Conservation (phyloP, 2,797 vertebrate species). For the Phoxinus dragarum region DNA sequence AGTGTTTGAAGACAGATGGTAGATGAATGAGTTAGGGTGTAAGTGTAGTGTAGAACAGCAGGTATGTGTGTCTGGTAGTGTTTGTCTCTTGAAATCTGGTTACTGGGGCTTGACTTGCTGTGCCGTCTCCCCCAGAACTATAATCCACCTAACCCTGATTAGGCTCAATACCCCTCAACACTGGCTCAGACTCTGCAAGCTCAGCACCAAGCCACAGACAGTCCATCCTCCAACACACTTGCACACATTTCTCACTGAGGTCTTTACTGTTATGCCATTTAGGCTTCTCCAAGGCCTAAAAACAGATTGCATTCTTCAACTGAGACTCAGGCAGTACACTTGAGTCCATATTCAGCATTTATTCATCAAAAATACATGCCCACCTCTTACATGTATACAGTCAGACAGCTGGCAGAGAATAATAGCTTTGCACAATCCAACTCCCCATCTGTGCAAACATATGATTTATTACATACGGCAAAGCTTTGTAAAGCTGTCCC, state of each 20-base stretch:
- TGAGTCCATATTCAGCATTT: conserved; percentile 8
- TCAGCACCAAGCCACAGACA: conserved; percentile 26
- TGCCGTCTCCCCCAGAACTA: conserved; percentile 47
- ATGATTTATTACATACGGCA: not conserved
- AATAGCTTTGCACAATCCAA: conserved; percentile 20
- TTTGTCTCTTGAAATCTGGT: conserved; percentile 38
- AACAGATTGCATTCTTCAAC: conserved; percentile 44
- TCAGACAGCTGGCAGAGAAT: conserved; percentile 27
- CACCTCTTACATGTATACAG: conserved; percentile 23
- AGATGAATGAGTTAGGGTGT: conserved; percentile 40
- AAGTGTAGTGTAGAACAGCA: conserved; percentile 34
- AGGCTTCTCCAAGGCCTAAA: conserved; percentile 39
- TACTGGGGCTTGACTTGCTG: conserved; percentile 52
- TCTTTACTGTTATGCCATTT: conserved; percentile 42
- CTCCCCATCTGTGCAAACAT: conserved; percentile 11
- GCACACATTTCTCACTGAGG: not conserved
- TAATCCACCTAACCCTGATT: conserved; percentile 68
- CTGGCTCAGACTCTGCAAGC: conserved; percentile 36
- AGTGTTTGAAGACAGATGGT: conserved; percentile 58
- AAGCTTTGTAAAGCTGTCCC: conserved; percentile 14
- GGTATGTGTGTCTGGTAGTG: conserved; percentile 15
- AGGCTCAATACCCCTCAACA: conserved; percentile 58
- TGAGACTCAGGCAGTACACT: not conserved
- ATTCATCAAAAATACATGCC: not conserved
- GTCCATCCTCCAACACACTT: not conserved